Conservation (phyloP, 2,888 invertebrate species). For the Yponomeuta sedellus region DNA sequence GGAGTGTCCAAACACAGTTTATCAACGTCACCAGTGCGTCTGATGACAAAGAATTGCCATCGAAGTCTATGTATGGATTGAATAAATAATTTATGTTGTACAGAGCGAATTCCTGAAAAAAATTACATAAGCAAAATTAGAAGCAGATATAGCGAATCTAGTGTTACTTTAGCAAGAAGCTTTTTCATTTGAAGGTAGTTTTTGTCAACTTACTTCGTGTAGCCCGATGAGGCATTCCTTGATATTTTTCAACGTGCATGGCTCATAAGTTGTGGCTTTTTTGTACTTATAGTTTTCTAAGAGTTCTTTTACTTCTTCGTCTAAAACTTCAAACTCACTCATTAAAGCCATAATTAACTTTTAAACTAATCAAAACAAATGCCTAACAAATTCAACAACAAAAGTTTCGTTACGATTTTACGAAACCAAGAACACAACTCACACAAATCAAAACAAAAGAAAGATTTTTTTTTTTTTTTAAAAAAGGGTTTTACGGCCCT, state of each 20-base stretch:
- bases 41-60: constrained; percentile 35
- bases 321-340: constrained; percentile 35
- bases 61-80: constrained; percentile 57
- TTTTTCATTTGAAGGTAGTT: background rate
- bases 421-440: too few relatives aligned
- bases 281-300: constrained; percentile 59
- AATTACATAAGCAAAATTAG: too few relatives aligned
- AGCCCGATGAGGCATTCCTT: constrained; percentile 64
- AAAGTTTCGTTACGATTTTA: background rate
- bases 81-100: constrained; percentile 56
- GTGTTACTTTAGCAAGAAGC: background rate
- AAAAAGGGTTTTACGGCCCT: too few relatives aligned
- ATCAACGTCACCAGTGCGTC: constrained; percentile 56
- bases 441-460: too few relatives aligned
- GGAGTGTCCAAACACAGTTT: constrained; percentile 54
- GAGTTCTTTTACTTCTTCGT: constrained; percentile 66
- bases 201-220: constrained; percentile 54
- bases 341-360: constrained; percentile 25
- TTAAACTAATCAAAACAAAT: constrained; percentile 18
- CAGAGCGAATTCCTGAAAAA: constrained; percentile 56
- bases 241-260: constrained; percentile 54
- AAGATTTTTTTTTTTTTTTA: too few relatives aligned
- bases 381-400: constrained; percentile 4
- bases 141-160: background rate
- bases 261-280: constrained; percentile 58